Conservation (phyloP, 2,113 vertebrate genomes). For the Hyperopisus bebe region DNA sequence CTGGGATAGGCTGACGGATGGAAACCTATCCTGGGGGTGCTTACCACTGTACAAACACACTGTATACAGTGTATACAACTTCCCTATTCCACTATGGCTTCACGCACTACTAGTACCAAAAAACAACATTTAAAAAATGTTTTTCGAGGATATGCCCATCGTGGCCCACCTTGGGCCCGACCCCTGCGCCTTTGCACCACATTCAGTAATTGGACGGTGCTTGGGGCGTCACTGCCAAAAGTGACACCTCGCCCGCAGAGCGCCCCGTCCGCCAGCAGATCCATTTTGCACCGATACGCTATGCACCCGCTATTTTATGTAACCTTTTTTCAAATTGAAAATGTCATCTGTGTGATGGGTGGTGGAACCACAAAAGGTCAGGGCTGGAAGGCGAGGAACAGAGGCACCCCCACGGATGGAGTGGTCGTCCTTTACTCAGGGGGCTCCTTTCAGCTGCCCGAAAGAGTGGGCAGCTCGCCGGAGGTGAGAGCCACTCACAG, state of each 20-base stretch:
- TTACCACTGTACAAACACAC: not conserved
- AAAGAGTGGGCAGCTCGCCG: not conserved
- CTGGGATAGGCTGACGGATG: not conserved
- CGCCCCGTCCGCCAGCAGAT: no score
- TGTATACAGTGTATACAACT: not conserved
- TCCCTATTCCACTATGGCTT: not conserved
- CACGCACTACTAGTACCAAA: not conserved
- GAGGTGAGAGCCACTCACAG: not conserved
- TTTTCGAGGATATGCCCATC: not conserved
- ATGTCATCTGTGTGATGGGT: constrained; percentile 5
- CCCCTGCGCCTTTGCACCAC: not conserved
- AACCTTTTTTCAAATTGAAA: constrained; percentile 22
- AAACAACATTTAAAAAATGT: not conserved
- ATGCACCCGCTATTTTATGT: not conserved
- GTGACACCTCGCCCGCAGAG: not conserved
- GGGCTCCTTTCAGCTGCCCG: not conserved
- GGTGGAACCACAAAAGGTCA: not conserved
- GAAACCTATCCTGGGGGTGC: not conserved
- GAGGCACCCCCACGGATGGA: not conserved
- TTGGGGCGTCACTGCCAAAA: not conserved
- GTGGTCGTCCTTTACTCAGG: not conserved
- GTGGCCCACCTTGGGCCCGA: not conserved
- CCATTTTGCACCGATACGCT: not conserved
- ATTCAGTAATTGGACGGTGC: not conserved
- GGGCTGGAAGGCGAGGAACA: not conserved